Base-by-base conservation (phyloP, 1,140 invertebrate genomes). In the Caenorhabditis tropicalis region DNA sequence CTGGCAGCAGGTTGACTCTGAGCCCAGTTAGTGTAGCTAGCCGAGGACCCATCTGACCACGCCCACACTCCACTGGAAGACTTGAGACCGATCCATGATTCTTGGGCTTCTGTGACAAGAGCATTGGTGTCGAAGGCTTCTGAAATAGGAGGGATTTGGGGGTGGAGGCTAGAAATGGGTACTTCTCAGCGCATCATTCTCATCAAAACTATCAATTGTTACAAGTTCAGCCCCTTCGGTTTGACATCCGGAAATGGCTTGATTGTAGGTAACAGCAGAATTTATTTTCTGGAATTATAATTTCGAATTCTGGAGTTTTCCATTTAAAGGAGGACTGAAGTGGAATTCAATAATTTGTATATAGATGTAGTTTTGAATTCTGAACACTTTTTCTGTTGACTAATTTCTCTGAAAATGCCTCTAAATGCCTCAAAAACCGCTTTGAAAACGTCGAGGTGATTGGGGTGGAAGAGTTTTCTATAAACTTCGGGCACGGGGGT, bases 281-380 rank as follows among this genome's bases (percentile, higher is more conserved):
- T 74, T n/a, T 33, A 46, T 43, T 43, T 74, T 74, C 65, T 74
- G 36, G 7, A 74, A 74, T n/a, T n/a, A n/a, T n/a, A n/a, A n/a
- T n/a, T n/a, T n/a, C n/a, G n/a, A n/a, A n/a, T n/a, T n/a, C n/a
- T n/a, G n/a, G n/a, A n/a, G n/a, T n/a, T n/a, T n/a, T n/a, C n/a
- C n/a, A n/a, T n/a, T n/a, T n/a, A n/a, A n/a, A n/a, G n/a, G n/a
- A n/a, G n/a, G n/a, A n/a, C n/a, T n/a, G n/a, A n/a, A n/a, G n/a
- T n/a, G n/a, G n/a, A n/a, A n/a, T n/a, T n/a, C n/a, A n/a, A n/a
- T n/a, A n/a, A n/a, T n/a, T n/a, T n/a, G n/a, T n/a, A n/a, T n/a
- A n/a, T n/a, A n/a, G n/a, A n/a, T n/a, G n/a, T n/a, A n/a, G n/a
- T n/a, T n/a, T n/a, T n/a, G n/a, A n/a, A n/a, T n/a, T n/a, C n/a